These are phyloP conservation scores for Amphipoea lucens DNA, from an alignment of 2,888 invertebrate genomes.

Conservation along the genomic window DNA sequence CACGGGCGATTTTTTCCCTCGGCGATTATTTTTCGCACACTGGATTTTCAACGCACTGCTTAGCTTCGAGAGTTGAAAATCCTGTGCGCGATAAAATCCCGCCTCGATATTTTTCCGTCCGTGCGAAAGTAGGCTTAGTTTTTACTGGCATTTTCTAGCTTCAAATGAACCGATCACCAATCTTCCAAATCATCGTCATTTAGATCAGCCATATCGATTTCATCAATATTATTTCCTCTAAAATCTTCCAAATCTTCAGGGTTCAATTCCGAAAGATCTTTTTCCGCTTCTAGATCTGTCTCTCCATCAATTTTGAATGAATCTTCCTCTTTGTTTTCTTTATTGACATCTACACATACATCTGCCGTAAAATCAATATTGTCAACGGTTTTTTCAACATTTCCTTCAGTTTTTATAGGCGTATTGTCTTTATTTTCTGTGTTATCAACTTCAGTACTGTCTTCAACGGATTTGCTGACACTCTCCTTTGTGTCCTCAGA, in stretches of 20 bases:
- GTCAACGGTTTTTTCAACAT: background rate
- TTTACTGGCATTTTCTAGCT: constrained; percentile 1
- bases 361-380: constrained; percentile 24
- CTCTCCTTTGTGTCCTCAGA: background rate
- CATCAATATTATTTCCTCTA: constrained; percentile 27
- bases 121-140: background rate
- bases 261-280: background rate
- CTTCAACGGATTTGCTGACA: background rate
- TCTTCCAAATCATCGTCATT: constrained; percentile 81
- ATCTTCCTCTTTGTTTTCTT: background rate
- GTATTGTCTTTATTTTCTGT: background rate
- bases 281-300: background rate
- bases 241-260: constrained; percentile 44
- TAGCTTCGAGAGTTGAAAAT: background rate
- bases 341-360: background rate
- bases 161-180: constrained; percentile 64
- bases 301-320: background rate
- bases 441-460: background rate
- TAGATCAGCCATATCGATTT: constrained; percentile 56
- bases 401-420: background rate
- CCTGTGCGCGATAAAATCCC: too few species aligned
- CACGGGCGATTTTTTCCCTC: background rate
- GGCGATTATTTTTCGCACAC: background rate
- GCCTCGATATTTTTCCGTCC: background rate
- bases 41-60: background rate